These are phyloP conservation scores for Aspidapion aeneum DNA, from an alignment of 2,888 invertebrate species.

Conservation along the genomic window DNA sequence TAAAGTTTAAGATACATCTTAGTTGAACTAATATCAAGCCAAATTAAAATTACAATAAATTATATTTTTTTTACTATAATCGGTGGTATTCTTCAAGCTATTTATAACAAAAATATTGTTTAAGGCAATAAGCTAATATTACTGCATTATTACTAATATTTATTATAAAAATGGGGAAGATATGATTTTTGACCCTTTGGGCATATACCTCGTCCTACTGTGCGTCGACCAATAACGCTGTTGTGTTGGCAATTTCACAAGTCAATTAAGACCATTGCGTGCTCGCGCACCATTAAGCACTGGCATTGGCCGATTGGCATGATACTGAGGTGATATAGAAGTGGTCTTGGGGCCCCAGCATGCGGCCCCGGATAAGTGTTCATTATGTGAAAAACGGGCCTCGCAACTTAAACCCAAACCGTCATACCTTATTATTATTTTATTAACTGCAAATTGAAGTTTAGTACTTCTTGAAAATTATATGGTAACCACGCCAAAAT, in stretches of 20 bases:
- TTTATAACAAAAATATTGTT: too few species aligned
- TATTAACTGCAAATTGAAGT: constrained; percentile 36
- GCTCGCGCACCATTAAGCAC: constrained; percentile 43
- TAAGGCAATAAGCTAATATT: too few species aligned
- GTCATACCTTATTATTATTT: constrained; percentile 37
- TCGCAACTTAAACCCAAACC: constrained; percentile 32
- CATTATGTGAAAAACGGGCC: constrained; percentile 43
- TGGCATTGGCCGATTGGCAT: constrained; percentile 25
- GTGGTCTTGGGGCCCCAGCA: constrained; percentile 20
- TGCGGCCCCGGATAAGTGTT: constrained; percentile 35
- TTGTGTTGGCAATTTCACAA: constrained; percentile 38
- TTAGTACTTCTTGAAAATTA: constrained; percentile 32
- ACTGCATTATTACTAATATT: too few species aligned
- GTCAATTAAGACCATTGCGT: constrained; percentile 47
- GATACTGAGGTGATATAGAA: constrained; percentile 30
- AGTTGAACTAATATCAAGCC: too few species aligned
- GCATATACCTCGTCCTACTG: too few species aligned
- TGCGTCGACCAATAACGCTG: constrained; percentile 16
- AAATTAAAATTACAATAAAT: too few species aligned
- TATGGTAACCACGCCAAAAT: background rate
- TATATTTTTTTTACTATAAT: too few species aligned
- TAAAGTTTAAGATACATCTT: too few species aligned
- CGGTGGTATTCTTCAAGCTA: too few species aligned
- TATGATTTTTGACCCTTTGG: too few species aligned
- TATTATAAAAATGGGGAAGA: too few species aligned